phyloP scores from a whole-genome alignment of 1,140 invertebrate species.

The Eufriesea mexicana region DNA sequence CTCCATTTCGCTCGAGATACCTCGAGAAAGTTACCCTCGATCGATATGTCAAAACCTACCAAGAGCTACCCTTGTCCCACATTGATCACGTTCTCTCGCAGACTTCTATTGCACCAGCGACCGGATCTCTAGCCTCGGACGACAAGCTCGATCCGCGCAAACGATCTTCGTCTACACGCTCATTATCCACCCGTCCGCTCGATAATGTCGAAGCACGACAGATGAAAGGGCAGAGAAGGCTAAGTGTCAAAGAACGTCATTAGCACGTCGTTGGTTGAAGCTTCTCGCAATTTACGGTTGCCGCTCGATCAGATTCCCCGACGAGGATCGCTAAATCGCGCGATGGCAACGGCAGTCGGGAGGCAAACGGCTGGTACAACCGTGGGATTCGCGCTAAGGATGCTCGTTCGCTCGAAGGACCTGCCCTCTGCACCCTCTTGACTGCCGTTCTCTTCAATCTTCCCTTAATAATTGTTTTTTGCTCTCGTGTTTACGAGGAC shows the following conservation, averaged over 20 bases:
- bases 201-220: too few species aligned
- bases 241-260: constrained; percentile 17
- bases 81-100: too few species aligned
- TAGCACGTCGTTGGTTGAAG: constrained; percentile 16
- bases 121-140: too few species aligned
- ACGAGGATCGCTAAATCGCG: background rate
- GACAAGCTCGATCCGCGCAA: too few species aligned
- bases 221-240: background rate
- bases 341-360: background rate
- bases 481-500: constrained; percentile 62
- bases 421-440: constrained; percentile 35
- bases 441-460: constrained; percentile 60
- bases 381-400: constrained; percentile 61
- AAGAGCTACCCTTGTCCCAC: too few species aligned
- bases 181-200: too few species aligned
- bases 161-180: too few species aligned
- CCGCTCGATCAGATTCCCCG: constrained; percentile 11
- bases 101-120: too few species aligned
- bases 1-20: too few species aligned
- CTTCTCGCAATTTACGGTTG: constrained; percentile 16
- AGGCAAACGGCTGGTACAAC: constrained; percentile 21
- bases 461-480: constrained; percentile 69
- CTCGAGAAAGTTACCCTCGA: too few species aligned
- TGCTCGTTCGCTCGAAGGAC: constrained; percentile 24
- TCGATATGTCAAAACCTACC: too few species aligned